phyloP scores from a whole-genome alignment of 1,140 invertebrate genomes.

The Ostrea edulis region DNA sequence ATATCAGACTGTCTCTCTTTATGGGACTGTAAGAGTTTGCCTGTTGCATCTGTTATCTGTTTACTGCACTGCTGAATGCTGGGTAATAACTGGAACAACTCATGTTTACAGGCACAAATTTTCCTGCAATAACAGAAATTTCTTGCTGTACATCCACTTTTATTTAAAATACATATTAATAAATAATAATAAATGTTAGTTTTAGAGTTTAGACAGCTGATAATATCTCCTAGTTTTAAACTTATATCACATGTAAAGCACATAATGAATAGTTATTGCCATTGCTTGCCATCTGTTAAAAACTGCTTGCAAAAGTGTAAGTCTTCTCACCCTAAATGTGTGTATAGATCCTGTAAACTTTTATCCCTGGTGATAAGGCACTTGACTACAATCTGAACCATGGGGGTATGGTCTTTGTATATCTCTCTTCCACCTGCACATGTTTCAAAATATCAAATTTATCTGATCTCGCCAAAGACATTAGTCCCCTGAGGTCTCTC shows the following conservation, averaged over 20 bases:
- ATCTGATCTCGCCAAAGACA: too few species aligned
- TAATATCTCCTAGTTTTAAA: too few species aligned
- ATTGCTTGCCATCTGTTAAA: too few species aligned
- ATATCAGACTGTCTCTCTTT: constrained; percentile 56
- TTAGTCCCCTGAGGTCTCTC: too few species aligned
- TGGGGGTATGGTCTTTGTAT: constrained; percentile 47
- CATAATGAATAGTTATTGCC: too few species aligned
- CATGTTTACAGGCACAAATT: constrained; percentile 52
- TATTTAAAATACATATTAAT: too few species aligned
- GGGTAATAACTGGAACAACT: constrained; percentile 48
- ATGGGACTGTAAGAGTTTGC: constrained; percentile 49
- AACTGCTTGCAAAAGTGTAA: not conserved
- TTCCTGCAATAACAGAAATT: constrained; percentile 46
- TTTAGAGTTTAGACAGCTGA: too few species aligned
- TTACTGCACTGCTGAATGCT: constrained; percentile 42
- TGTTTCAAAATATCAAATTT: not conserved
- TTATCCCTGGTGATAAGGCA: constrained; percentile 50
- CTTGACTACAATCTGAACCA: constrained; percentile 50
- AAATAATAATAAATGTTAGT: too few species aligned
- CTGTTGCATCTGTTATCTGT: constrained; percentile 43
- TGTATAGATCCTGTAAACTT: constrained; percentile 48
- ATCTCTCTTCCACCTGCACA: constrained; percentile 31
- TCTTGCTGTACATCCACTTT: not conserved
- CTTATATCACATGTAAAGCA: too few species aligned
- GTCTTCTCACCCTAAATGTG: constrained; percentile 49